Evolutionary conservation across 2,888 invertebrate species (phyloP), one percentile per base, ranked within the genome.

Genomic region (Trimorus sp.): DNA sequence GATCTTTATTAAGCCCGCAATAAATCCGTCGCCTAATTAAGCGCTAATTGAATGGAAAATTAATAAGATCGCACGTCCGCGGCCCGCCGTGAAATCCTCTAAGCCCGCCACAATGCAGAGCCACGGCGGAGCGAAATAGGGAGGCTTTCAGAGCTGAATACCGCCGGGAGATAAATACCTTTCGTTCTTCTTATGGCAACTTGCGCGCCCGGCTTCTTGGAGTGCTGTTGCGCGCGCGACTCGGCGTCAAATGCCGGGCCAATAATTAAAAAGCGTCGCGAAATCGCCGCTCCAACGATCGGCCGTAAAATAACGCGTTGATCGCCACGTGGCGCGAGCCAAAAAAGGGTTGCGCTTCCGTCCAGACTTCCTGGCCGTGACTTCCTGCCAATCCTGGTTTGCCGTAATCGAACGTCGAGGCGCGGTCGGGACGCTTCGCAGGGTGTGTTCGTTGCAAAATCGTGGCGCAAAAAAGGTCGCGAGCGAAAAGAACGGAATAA

Each of bases 11-110:
- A 76, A 81, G 80, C 80, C 77, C 36, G 79, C 77, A 79, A 82
- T 83, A 80, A 86, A 87, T 86, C 83, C 83, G 84, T 77, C 69
- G 84, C 83, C 86, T 86, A 85, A 86, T 88, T 88, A 87, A 85
- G 85, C 84, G 79, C 87, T 88, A 88, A 89, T 89, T 89, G 88
- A 88, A 88, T 86, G 86, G 87, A 88, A 88, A 88, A 88, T 89
- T 89, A 89, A 89, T 89, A 89, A 89, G 87, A 88, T 88, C 85
- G 84, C 84, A 82, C 83, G 75, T 71, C 78, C 79, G 82, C 80
- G 74, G 84, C 74, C 74, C 71, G 70, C 78, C 75, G 83, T 83
- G 83, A 86, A 88, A 87, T 88, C 87, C 86, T 84, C 85, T 87
- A 87, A 88, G 85, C 86, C 84, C 86, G 74, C 77, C 85, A 85